Evolutionary conservation across 2,888 invertebrate genomes (phyloP).

Genomic region (Sinohyriopsis cumingii): DNA sequence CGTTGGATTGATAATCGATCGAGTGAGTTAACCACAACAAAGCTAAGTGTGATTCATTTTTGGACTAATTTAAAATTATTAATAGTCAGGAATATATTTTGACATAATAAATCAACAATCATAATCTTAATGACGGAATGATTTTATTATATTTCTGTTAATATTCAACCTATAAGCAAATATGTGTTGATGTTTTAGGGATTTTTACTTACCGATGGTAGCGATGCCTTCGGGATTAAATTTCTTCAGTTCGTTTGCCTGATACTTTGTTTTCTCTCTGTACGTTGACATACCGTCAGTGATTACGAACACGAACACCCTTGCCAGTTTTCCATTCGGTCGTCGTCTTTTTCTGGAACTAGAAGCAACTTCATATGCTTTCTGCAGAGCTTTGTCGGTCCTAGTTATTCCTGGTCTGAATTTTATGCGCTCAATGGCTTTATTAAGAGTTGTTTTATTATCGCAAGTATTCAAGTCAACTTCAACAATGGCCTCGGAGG

Average conservation of each 20-base stretch:
- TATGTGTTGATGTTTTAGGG: too few species aligned
- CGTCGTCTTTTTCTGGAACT: not conserved
- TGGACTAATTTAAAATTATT: too few species aligned
- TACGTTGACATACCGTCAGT: slow-evolving; percentile 22
- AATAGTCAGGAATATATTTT: too few species aligned
- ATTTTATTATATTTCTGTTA: too few species aligned
- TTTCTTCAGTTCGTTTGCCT: slow-evolving; percentile 2
- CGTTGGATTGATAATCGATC: too few species aligned
- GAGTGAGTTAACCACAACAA: too few species aligned
- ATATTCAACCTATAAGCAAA: too few species aligned
- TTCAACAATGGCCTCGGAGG: slow-evolving; percentile 10
- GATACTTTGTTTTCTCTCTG: slow-evolving; percentile 8
- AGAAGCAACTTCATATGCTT: too few species aligned
- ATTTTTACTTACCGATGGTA: slow-evolving; percentile 11
- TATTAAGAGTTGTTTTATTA: slow-evolving; percentile 1
- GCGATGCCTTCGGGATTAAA: slow-evolving; percentile 4
- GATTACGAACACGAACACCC: slow-evolving; percentile 9
- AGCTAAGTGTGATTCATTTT: too few species aligned
- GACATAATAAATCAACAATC: too few species aligned
- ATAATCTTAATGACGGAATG: too few species aligned
- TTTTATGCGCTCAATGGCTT: slow-evolving; percentile 8
- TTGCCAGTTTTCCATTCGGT: slow-evolving; percentile 11
- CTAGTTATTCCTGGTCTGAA: slow-evolving; percentile 15
- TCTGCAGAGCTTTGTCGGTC: slow-evolving; percentile 15
- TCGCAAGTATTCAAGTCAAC: slow-evolving; percentile 12